Evolutionary conservation across 2,888 invertebrate genomes (phyloP).

Genomic region (Chesias legatella): DNA sequence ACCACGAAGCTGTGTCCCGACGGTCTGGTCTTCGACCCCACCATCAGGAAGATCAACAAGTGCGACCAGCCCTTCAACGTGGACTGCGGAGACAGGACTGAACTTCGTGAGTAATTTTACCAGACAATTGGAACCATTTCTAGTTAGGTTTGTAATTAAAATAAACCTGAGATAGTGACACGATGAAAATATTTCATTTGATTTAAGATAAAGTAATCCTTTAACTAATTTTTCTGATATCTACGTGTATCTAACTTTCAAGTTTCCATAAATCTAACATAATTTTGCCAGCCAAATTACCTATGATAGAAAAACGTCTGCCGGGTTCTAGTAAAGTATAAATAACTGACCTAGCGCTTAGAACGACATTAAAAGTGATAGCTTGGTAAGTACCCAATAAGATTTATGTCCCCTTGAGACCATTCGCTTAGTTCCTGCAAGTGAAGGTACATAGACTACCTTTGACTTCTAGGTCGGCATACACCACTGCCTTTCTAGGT

Average conservation of each 20-base stretch:
- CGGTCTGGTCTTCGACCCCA: conserved; percentile 92
- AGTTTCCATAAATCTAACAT: too few relatives aligned
- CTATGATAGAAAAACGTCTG: too few relatives aligned
- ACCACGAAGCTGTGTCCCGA: conserved; percentile 91
- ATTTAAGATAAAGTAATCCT: too few relatives aligned
- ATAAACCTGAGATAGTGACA: too few relatives aligned
- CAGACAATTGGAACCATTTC: too few relatives aligned
- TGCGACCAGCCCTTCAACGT: conserved; percentile 96
- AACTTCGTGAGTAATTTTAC: conserved; percentile 87
- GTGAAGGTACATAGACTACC: conserved; percentile 58
- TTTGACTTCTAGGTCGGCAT: conserved; percentile 63
- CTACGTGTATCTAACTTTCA: too few relatives aligned
- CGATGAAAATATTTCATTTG: too few relatives aligned
- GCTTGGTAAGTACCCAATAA: not conserved
- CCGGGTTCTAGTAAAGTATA: too few relatives aligned
- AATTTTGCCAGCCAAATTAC: too few relatives aligned
- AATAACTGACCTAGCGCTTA: not conserved
- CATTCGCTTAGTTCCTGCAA: conserved; percentile 43
- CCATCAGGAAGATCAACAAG: conserved; percentile 92
- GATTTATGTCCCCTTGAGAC: conserved; percentile 14
- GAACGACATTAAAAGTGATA: conserved; percentile 24
- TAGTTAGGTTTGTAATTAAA: too few relatives aligned
- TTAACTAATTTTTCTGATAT: too few relatives aligned
- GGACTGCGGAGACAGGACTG: conserved; percentile 92
- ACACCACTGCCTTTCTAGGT: conserved; percentile 62